These are phyloP conservation scores for Zootoca vivipara DNA, from an alignment of 2,113 vertebrate genomes.

Conservation along the genomic window DNA sequence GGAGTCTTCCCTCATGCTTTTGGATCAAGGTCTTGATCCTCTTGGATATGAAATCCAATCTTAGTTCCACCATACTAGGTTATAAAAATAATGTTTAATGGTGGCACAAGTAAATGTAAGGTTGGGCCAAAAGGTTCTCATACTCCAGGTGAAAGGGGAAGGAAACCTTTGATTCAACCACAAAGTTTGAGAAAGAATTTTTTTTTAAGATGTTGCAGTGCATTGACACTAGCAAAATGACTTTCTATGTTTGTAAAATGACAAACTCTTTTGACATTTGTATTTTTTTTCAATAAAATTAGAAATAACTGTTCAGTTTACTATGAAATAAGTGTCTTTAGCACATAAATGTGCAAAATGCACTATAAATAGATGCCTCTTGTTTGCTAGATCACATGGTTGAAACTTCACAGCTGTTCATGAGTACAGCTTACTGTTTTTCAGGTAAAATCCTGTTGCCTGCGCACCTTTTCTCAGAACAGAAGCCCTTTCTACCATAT, in stretches of 20 bases:
- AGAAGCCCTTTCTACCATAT: neutral
- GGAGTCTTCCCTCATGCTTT: slow-evolving; percentile 88
- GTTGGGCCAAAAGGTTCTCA: neutral
- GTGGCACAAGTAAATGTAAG: neutral
- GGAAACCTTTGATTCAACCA: neutral
- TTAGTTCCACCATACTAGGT: slow-evolving; percentile 54
- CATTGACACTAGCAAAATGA: neutral
- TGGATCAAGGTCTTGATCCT: slow-evolving; percentile 89
- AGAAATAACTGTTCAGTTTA: neutral
- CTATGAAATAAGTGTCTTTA: neutral
- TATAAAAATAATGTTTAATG: slow-evolving; percentile 13
- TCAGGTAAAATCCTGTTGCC: neutral
- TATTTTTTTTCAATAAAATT: slow-evolving; percentile 63
- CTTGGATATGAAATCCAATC: slow-evolving; percentile 89
- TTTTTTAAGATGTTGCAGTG: slow-evolving; percentile 16
- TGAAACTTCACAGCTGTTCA: neutral
- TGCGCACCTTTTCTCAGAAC: neutral
- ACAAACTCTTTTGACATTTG: slow-evolving; percentile 27
- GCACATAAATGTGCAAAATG: neutral
- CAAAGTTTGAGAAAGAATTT: neutral
- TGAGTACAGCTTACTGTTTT: neutral
- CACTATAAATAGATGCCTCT: neutral
- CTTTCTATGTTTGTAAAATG: slow-evolving; percentile 57
- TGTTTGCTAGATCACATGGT: neutral
- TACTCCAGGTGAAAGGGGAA: neutral